Conservation (phyloP, 2,113 vertebrate species). For the Climacteris rufus region DNA sequence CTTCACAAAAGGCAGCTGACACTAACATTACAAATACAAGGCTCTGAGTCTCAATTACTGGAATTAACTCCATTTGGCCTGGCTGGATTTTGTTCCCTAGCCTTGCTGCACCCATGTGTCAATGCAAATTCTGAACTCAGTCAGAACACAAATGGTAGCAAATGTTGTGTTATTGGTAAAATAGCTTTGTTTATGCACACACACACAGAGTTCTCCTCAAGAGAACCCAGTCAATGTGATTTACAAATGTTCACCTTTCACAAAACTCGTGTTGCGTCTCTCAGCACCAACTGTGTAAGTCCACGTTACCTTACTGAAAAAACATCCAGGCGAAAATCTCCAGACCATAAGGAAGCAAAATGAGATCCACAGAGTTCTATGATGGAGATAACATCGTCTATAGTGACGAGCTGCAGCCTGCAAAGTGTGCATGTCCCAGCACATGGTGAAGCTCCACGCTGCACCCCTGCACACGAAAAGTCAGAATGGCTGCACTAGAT, state of each 20-base stretch:
- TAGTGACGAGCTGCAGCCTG: neutral
- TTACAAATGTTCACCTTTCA: neutral
- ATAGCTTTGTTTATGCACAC: neutral
- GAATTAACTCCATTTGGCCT: constrained; percentile 17
- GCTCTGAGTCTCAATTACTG: neutral
- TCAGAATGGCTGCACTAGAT: neutral
- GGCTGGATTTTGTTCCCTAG: neutral
- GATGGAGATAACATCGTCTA: neutral
- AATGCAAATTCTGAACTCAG: neutral
- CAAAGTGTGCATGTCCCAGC: neutral
- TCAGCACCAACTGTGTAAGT: neutral
- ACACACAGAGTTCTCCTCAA: neutral
- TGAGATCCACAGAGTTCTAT: neutral
- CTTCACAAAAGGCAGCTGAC: constrained; percentile 30
- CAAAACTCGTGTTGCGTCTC: neutral
- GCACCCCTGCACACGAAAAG: neutral
- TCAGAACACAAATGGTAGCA: neutral
- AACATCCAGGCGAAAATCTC: neutral
- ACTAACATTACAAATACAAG: neutral
- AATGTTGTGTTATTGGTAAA: neutral
- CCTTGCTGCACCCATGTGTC: neutral
- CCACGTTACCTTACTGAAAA: neutral
- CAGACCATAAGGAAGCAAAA: neutral
- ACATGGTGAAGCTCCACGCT: neutral
- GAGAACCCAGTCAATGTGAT: neutral